Evolutionary conservation across 2,797 vertebrate species (phyloP).

Genomic region (Acrossocheilus fasciatus): DNA sequence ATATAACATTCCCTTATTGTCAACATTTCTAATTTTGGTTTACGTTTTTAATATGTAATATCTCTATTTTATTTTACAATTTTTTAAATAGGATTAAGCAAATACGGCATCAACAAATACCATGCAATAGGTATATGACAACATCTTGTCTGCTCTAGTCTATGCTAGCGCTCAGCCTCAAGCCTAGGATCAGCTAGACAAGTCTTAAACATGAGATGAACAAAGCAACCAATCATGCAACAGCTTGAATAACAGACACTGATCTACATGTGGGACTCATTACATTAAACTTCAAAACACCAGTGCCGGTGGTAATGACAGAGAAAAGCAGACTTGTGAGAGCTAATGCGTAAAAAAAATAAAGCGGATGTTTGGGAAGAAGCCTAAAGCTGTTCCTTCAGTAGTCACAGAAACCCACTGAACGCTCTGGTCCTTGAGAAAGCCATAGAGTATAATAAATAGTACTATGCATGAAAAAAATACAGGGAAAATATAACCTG

Average conservation of each 20-base stretch:
- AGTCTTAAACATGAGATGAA: background rate
- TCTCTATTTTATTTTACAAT: no score
- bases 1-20: no score
- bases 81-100: background rate
- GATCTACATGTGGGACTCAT: slow-evolving; percentile 14
- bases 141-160: background rate
- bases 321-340: slow-evolving; percentile 76
- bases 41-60: no score
- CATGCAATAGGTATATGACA: background rate
- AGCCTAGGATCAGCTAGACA: background rate
- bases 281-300: slow-evolving; percentile 18
- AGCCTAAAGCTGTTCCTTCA: slow-evolving; percentile 12
- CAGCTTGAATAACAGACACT: slow-evolving; percentile 12
- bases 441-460: background rate
- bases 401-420: background rate
- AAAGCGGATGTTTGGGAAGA: background rate
- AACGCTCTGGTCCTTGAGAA: background rate
- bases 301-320: slow-evolving; percentile 68
- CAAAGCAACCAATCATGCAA: background rate
- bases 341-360: background rate
- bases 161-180: background rate
- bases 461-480: no score
- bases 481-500: background rate
- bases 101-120: background rate
- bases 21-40: no score